Base-by-base conservation (phyloP, 2,888 invertebrate genomes). In the Thereva nobilitata region DNA sequence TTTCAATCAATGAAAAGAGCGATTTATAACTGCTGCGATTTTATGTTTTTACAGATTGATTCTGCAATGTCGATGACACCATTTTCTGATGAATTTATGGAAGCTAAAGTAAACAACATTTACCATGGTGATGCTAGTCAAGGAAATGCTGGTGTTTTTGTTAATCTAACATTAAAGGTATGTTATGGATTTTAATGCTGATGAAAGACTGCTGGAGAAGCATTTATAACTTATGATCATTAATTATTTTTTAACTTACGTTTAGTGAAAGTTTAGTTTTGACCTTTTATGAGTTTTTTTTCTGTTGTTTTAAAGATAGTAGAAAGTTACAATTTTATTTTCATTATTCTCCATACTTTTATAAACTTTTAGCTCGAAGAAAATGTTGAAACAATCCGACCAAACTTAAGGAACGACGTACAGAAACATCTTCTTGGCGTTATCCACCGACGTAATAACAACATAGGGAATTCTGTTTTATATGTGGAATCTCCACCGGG, bases 41-140 rank as follows among this genome's bases (percentile, higher is more conserved):
- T 23, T 23, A 23, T 23, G 23, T 23, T 67, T 66, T 75, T 77
- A 7, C 78, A 95, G 94, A 86, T 95, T 76, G 93, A 93, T 79
- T 93, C 94, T 0, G 92, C 94, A 0, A 92, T 95, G 86, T 91
- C 92, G 0, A 93, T 94, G 91, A 95, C 95, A 0, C 92, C 93
- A 0, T 92, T 93, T 76, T 92, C 93, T 0, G 91, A 92, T 74
- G 91, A 92, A 74, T 95, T 93, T 78, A 86, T 95, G 77, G 89
- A 90, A 49, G 88, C 91, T 0, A 85, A 86, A 64, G 88, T 95
- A 1, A 94, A 93, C 77, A 86, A 87, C 9, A 87, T 95, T 6
- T 92, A 91, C 76, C 84, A 86, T 8, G 90, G 89, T 0, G 90
- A 91, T 69, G 83, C 87, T 8, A 84, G 84, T 57, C 84, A 86